These are phyloP conservation scores for Hyalella azteca DNA, from an alignment of 2,888 invertebrate genomes.

Conservation along the genomic window DNA sequence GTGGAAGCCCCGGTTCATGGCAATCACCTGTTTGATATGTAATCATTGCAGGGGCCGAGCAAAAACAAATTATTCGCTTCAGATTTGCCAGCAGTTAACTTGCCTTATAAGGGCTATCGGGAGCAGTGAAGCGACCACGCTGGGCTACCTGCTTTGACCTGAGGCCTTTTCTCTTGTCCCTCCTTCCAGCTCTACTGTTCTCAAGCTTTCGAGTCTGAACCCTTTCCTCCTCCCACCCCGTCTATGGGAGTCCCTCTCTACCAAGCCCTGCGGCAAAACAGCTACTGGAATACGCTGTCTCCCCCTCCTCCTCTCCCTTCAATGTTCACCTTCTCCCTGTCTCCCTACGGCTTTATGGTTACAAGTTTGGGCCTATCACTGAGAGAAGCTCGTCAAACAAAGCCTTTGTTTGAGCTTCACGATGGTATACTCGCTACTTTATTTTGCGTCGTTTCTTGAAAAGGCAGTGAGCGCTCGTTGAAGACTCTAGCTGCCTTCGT, in stretches of 20 bases:
- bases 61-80: conserved; percentile 21
- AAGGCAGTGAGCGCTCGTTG: too few relatives aligned
- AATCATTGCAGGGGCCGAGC: conserved; percentile 4
- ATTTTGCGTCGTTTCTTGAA: too few relatives aligned
- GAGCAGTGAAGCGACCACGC: conserved; percentile 13
- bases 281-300: conserved; percentile 18
- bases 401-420: conserved; percentile 21
- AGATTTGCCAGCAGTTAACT: conserved; percentile 23
- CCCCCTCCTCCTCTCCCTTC: neutral
- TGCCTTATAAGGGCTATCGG: conserved; percentile 34
- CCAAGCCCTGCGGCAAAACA: conserved; percentile 1
- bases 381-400: conserved; percentile 15
- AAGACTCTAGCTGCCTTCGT: too few relatives aligned
- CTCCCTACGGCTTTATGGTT: neutral
- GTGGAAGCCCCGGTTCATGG: neutral
- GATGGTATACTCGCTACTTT: neutral
- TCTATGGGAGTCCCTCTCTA: neutral
- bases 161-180: conserved; percentile 27
- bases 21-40: neutral
- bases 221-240: conserved; percentile 4
- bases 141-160: conserved; percentile 29
- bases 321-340: neutral
- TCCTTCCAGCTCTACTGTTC: conserved; percentile 3
- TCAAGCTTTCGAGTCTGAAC: conserved; percentile 7
- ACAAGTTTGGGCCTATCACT: conserved; percentile 9